Conservation (phyloP, 2,888 invertebrate genomes). For the Linyphia triangularis region DNA sequence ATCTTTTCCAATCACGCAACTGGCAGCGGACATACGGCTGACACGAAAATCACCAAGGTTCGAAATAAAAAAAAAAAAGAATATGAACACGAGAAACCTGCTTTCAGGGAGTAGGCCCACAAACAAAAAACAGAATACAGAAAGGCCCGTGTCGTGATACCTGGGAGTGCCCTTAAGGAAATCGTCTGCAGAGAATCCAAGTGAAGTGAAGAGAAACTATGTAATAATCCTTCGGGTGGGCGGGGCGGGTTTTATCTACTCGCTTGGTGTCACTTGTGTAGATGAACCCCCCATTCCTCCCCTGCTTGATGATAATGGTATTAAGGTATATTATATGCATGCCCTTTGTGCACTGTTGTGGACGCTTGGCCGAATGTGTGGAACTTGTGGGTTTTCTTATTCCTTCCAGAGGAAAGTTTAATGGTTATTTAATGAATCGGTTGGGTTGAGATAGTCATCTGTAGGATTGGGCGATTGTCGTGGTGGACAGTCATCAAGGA, state of each 20-base stretch:
- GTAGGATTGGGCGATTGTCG: not conserved
- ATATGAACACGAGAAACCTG: conserved; percentile 4
- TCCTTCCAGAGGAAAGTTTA: not conserved
- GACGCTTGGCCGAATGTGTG: conserved; percentile 17
- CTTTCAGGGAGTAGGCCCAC: not conserved
- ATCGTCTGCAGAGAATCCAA: not conserved
- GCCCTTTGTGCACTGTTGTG: conserved; percentile 27
- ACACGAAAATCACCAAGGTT: not conserved
- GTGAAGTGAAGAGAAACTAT: conserved; percentile 38
- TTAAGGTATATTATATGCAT: conserved; percentile 44
- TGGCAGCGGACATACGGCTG: conserved; percentile 3
- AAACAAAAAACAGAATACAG: not conserved
- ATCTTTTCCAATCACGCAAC: conserved; percentile 26
- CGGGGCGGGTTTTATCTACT: conserved; percentile 30
- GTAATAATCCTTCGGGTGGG: conserved; percentile 22
- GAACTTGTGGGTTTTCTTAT: conserved; percentile 23
- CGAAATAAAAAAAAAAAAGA: not conserved
- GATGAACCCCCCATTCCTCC: not conserved
- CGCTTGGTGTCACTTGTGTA: conserved; percentile 38
- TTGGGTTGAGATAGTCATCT: conserved; percentile 1
- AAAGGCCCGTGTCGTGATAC: conserved; percentile 35
- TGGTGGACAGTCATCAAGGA: too few relatives aligned
- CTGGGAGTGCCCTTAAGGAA: conserved; percentile 30
- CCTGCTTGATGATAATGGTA: conserved; percentile 41
- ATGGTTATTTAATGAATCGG: conserved; percentile 37